phyloP scores from a whole-genome alignment of 2,113 vertebrate genomes.

The Oncorhynchus mykiss region DNA sequence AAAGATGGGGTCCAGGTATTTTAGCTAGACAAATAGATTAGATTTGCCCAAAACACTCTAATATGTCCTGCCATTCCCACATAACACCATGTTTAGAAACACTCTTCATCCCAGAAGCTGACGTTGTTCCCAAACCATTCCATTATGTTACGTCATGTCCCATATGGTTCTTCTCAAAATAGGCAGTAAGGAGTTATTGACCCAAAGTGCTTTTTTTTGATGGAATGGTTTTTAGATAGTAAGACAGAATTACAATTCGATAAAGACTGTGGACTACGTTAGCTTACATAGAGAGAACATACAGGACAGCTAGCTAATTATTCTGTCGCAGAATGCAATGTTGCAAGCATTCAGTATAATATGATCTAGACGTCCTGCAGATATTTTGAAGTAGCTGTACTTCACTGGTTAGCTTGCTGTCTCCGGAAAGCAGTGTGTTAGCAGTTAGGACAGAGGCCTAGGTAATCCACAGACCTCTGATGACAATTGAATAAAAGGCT shows the following conservation, averaged over 20 bases:
- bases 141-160: not conserved
- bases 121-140: not conserved
- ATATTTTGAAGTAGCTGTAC: too few species aligned
- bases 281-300: conserved; percentile 39
- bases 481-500: conserved; percentile 60
- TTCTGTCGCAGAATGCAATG: not conserved
- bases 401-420: not conserved
- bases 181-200: conserved; percentile 14
- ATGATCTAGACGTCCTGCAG: not conserved
- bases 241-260: conserved; percentile 42
- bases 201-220: conserved; percentile 38
- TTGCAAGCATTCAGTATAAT: not conserved
- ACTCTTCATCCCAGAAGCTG: not conserved
- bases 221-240: conserved; percentile 82
- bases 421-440: not conserved
- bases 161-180: not conserved
- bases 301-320: not conserved
- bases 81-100: not conserved
- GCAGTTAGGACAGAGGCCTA: conserved; percentile 24
- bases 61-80: not conserved
- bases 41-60: not conserved
- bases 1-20: not conserved
- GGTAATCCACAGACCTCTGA: conserved; percentile 65
- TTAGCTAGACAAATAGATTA: not conserved
- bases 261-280: conserved; percentile 53